Evolutionary conservation across 2,797 vertebrate species (phyloP).

Genomic region (Parauchenoglanis ngamensis): DNA sequence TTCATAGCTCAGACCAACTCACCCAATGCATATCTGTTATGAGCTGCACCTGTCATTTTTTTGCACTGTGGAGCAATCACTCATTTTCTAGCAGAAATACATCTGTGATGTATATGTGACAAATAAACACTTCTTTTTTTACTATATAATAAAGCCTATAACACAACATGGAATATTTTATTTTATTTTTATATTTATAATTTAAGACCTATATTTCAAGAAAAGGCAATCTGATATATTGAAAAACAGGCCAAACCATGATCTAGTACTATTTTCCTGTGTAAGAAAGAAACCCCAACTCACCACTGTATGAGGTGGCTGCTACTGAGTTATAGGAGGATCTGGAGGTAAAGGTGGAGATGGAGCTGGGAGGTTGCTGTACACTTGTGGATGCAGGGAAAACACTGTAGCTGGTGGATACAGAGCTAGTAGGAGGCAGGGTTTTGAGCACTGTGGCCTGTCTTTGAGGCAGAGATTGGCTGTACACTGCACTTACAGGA

Average conservation of each 20-base stretch:
- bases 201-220: background rate
- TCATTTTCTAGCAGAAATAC: no score
- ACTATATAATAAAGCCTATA: background rate
- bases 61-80: no score
- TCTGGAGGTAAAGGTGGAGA: constrained; percentile 74
- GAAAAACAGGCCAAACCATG: background rate
- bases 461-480: constrained; percentile 73
- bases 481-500: constrained; percentile 73
- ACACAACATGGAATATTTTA: background rate
- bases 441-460: constrained; percentile 74
- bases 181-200: no score
- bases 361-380: constrained; percentile 72
- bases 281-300: constrained; percentile 24
- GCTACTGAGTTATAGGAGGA: constrained; percentile 73
- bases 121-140: no score
- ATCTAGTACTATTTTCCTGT: background rate
- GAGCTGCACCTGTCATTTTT: no score
- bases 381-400: constrained; percentile 71
- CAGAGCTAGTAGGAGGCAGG: constrained; percentile 66
- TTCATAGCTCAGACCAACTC: no score
- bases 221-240: background rate
- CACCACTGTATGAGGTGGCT: constrained; percentile 76
- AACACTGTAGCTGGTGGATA: constrained; percentile 75
- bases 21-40: no score
- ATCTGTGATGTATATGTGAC: no score